phyloP scores from a whole-genome alignment of 2,797 vertebrate genomes.

The Scolopax bukidnonensis region DNA sequence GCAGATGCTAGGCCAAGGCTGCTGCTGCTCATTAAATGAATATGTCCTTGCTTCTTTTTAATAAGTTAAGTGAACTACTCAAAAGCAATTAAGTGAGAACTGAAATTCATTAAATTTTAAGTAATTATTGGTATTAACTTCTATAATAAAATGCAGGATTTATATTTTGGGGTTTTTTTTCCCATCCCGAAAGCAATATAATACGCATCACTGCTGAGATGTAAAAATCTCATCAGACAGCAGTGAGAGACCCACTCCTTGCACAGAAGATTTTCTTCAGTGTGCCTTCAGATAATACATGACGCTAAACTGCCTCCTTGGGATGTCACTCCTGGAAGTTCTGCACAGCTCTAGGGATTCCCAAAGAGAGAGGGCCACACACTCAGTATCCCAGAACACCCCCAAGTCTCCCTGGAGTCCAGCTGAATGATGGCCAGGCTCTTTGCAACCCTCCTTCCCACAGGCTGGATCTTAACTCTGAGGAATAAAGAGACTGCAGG shows the following conservation, averaged over 20 bases:
- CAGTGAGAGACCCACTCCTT: neutral
- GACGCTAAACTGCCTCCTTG: neutral
- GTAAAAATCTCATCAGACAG: neutral
- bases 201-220: conserved; percentile 3
- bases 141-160: conserved; percentile 76
- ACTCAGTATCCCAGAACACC: neutral
- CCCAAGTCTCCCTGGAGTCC: neutral
- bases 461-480: neutral
- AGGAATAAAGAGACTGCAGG: neutral
- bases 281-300: neutral
- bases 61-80: conserved; percentile 82
- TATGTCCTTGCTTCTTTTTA: conserved; percentile 80
- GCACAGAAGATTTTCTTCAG: neutral
- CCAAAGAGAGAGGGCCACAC: neutral
- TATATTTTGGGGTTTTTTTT: conserved; percentile 45
- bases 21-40: conserved; percentile 80
- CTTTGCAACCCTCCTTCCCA: neutral
- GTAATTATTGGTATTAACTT: conserved; percentile 81
- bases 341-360: neutral
- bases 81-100: conserved; percentile 81
- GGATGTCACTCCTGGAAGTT: neutral
- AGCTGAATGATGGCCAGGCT: neutral
- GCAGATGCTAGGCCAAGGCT: conserved; percentile 81
- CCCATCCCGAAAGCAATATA: conserved; percentile 60
- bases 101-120: conserved; percentile 84